A percentile compares a stretch with the other conserved stretches of the same genome.
These are phyloP conservation scores for Taeniopygia guttata DNA, from an alignment of 2,797 vertebrate species.

Conservation along the genomic window DNA sequence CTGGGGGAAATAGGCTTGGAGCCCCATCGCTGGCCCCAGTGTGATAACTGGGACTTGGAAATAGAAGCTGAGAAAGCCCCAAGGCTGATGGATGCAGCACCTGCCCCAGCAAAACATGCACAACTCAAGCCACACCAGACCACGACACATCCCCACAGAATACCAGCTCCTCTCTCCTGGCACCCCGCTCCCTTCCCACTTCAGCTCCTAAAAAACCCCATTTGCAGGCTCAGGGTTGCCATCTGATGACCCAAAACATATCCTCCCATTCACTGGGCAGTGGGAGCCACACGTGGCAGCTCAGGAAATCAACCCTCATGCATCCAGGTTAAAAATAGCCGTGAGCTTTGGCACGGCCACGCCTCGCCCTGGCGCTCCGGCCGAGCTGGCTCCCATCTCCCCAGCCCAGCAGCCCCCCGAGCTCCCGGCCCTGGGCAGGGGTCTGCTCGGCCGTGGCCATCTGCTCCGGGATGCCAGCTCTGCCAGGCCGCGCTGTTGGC, in stretches of 20 bases:
- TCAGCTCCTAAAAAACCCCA: background rate
- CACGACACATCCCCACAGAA: fast-evolving
- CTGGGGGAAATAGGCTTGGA: background rate
- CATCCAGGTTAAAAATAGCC: conserved; percentile 64
- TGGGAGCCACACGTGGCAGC: background rate
- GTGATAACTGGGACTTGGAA: background rate
- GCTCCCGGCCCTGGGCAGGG: fast-evolving
- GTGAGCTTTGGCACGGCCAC: background rate
- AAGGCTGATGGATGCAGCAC: background rate
- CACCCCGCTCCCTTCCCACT: background rate
- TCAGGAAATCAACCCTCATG: conserved; percentile 51
- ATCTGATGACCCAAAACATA: fast-evolving
- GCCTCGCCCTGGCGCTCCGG: background rate
- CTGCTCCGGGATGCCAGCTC: background rate
- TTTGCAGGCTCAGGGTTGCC: background rate
- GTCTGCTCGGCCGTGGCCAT: background rate
- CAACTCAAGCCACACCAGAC: background rate
- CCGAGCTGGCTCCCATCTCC: background rate
- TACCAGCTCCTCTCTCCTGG: fast-evolving
- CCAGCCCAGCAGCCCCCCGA: background rate
- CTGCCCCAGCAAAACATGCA: background rate
- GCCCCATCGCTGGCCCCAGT: fast-evolving
- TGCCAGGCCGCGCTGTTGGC: background rate
- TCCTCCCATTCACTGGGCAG: background rate
- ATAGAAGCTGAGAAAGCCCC: background rate